These are phyloP conservation scores for Macrosteles quadrilineatus DNA, from an alignment of 1,140 invertebrate genomes.

Conservation along the genomic window DNA sequence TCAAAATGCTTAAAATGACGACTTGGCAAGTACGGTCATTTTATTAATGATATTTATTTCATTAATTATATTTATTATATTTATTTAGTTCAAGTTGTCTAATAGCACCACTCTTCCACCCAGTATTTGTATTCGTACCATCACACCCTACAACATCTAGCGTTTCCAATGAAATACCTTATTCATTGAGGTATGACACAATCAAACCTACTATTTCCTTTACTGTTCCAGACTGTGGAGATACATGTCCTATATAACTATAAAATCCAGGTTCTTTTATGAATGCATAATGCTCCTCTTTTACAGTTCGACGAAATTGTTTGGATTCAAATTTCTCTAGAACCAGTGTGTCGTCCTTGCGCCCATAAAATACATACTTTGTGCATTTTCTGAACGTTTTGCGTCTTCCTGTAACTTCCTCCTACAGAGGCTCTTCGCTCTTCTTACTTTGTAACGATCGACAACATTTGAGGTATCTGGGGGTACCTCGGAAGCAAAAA, in stretches of 20 bases:
- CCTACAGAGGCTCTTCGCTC: too few relatives aligned
- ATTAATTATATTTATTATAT: too few relatives aligned
- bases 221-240: constrained; percentile 38
- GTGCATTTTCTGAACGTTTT: not conserved
- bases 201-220: constrained; percentile 35
- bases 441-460: constrained; percentile 43
- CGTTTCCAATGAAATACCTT: constrained; percentile 35
- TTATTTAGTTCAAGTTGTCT: constrained; percentile 38
- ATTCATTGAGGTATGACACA: constrained; percentile 32
- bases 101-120: constrained; percentile 42
- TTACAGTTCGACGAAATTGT: constrained; percentile 38
- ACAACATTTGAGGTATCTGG: constrained; percentile 37
- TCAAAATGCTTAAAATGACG: too few relatives aligned
- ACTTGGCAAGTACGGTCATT: too few relatives aligned
- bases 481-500: too few relatives aligned
- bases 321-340: constrained; percentile 38
- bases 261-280: constrained; percentile 42
- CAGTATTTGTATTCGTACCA: constrained; percentile 45
- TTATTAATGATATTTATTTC: too few relatives aligned
- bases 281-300: constrained; percentile 42
- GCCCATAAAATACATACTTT: constrained; percentile 37
- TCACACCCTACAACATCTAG: constrained; percentile 42
- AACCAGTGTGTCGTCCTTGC: constrained; percentile 41
- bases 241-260: constrained; percentile 41
- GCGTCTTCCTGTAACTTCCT: constrained; percentile 28